Evolutionary conservation across 2,113 vertebrate genomes (phyloP), one percentile per base, ranked within the genome.

Genomic region (Pungitius pungitius): DNA sequence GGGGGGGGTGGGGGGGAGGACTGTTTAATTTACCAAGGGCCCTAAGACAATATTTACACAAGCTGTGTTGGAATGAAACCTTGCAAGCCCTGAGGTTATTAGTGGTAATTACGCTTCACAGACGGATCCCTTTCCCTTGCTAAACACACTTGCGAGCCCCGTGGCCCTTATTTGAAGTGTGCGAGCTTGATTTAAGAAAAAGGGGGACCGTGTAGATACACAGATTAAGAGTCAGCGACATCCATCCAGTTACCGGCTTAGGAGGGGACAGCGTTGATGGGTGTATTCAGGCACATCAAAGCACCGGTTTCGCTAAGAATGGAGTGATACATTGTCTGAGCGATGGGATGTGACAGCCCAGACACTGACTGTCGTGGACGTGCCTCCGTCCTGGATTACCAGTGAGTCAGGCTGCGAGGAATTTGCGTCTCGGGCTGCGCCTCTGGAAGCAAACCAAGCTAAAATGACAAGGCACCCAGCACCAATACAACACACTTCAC

Each of bases 41-140:
- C 76, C 76, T 82, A 79, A 78, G 77, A 90, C 82, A 90, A 92
- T 88, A 92, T 92, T 92, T 92, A 91, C 89, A 90, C 75, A 88
- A 85, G 83, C 88, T 79, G 75, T 77, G 78, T 84, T 83, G 39
- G 85, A 86, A 76, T 82, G 75, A 86, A 90, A 87, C 73, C 86
- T 76, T 84, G 71, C 86, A 54, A 79, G 78, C 82, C 87, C 80
- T 65, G 5, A 81, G 82, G 90, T 89, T 89, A 91, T 91, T 89
- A 88, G 75, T 33, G n/a, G 60, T 88, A 92, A 88, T 91, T 90
- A 90, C 83, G 55, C 73, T 74, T 87, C 75, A 82, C 90, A 86
- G 90, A 91, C 84, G 83, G 68, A 63, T 70, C 84, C 77, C 83
- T 69, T 84, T 78, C 84, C 73, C 72, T 87, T 81, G 84, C 86